phyloP scores from a whole-genome alignment of 2,797 vertebrate genomes.

The Arctocebus calabarensis region DNA sequence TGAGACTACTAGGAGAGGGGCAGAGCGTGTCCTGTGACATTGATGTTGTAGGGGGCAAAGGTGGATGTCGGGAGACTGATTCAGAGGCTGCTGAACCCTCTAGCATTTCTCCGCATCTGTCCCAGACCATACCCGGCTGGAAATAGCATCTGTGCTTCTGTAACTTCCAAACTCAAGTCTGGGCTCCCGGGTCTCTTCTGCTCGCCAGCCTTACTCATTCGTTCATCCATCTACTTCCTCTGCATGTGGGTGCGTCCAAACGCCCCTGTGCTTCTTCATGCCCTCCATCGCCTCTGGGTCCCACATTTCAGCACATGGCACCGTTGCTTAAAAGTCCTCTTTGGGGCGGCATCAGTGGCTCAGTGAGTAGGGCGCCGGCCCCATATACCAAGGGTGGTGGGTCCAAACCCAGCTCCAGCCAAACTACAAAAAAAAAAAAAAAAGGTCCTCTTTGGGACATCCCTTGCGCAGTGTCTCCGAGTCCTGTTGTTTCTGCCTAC shows the following conservation, averaged over 20 bases:
- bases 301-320: not conserved
- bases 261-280: accelerated
- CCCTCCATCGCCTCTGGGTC: not conserved
- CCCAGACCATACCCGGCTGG: not conserved
- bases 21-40: not conserved
- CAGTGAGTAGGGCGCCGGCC: too few species aligned
- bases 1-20: not conserved
- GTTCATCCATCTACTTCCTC: not conserved
- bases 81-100: not conserved
- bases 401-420: too few species aligned
- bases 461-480: not conserved
- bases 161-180: not conserved
- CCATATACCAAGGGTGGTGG: too few species aligned
- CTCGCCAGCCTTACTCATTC: not conserved
- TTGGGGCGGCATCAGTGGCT: too few species aligned
- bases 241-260: accelerated
- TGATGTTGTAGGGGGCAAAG: not conserved
- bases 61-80: not conserved
- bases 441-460: too few species aligned
- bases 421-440: too few species aligned
- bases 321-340: accelerated
- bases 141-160: not conserved
- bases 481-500: not conserved
- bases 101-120: not conserved
- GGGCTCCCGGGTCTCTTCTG: not conserved